Conservation (phyloP, 2,888 invertebrate genomes). For the Hydraecia micacea region DNA sequence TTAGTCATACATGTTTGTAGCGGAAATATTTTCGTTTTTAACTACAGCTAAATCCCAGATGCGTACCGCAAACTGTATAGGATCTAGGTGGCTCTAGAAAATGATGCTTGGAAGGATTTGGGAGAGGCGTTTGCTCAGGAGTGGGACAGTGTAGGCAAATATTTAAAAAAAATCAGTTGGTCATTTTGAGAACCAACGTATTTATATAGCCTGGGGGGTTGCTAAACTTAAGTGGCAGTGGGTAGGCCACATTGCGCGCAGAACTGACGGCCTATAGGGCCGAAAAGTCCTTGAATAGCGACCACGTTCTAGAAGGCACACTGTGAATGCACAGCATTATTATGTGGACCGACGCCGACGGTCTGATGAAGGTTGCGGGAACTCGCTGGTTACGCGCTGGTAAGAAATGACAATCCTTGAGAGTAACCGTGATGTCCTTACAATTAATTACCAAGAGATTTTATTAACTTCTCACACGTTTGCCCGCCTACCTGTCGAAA, state of each 20-base stretch:
- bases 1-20: slow-evolving; percentile 34
- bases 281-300: background rate
- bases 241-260: background rate
- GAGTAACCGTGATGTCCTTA: too few species aligned
- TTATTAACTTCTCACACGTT: too few species aligned
- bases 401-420: too few species aligned
- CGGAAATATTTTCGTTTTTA: slow-evolving; percentile 22
- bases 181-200: slow-evolving; percentile 20
- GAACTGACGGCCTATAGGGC: background rate
- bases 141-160: too few species aligned
- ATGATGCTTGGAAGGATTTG: too few species aligned
- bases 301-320: background rate
- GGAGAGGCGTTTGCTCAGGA: too few species aligned
- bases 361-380: background rate
- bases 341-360: background rate
- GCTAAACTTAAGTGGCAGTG: background rate
- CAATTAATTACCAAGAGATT: too few species aligned
- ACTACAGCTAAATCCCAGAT: too few species aligned
- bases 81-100: too few species aligned
- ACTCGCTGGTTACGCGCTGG: background rate
- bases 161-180: too few species aligned
- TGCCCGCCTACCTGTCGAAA: too few species aligned
- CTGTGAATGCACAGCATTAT: background rate
- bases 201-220: background rate
- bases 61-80: too few species aligned